These are phyloP conservation scores for Dendrolimus pini DNA, from an alignment of 2,888 invertebrate species.

Conservation along the genomic window DNA sequence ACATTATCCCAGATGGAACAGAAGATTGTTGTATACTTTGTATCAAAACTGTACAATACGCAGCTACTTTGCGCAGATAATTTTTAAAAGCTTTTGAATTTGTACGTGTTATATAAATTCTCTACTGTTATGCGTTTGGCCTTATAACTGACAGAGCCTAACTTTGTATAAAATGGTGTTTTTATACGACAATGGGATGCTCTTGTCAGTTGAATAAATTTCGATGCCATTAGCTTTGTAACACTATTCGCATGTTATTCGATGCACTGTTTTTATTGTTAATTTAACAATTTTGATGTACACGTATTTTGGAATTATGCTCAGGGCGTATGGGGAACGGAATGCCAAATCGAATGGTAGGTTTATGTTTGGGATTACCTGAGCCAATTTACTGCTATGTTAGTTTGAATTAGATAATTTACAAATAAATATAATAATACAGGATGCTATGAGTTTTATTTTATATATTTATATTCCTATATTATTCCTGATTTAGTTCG, in stretches of 20 bases:
- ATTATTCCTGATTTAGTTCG: background rate
- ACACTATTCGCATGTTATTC: conserved; percentile 53
- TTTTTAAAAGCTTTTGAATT: too few species aligned
- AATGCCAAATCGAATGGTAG: conserved; percentile 38
- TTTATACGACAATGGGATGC: too few species aligned
- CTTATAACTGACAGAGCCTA: too few species aligned
- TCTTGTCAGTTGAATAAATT: too few species aligned
- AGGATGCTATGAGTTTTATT: conserved; percentile 19
- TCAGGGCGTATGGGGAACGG: conserved; percentile 42
- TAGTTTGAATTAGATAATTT: conserved; percentile 61
- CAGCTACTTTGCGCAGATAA: too few species aligned
- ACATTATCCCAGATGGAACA: too few species aligned
- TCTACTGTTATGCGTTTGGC: too few species aligned
- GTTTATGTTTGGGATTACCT: conserved; percentile 39
- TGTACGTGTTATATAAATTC: too few species aligned
- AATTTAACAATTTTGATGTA: conserved; percentile 55
- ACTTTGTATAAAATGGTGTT: too few species aligned
- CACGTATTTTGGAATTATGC: conserved; percentile 53
- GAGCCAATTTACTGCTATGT: conserved; percentile 61
- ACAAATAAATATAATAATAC: conserved; percentile 55
- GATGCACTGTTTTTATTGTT: conserved; percentile 56
- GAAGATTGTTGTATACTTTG: too few species aligned
- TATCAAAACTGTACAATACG: too few species aligned
- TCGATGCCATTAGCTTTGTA: conserved; percentile 29
- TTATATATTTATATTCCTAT: too few species aligned